Conservation (phyloP, 2,888 invertebrate species). For the Willowsia nigromaculata region DNA sequence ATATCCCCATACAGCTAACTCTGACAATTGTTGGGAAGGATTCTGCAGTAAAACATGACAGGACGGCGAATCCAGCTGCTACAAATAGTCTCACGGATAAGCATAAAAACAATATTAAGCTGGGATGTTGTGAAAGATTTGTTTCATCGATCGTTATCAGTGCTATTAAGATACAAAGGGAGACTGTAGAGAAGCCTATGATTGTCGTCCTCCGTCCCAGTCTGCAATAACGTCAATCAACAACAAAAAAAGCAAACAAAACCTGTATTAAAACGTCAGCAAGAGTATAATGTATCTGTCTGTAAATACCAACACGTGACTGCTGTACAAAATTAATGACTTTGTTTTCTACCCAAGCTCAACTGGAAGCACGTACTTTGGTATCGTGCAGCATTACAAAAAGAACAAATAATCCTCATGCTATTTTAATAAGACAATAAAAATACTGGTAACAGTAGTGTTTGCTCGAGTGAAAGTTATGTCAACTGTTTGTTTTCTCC, state of each 20-base stretch:
- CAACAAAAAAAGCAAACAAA: slow-evolving; percentile 48
- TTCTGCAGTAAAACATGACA: slow-evolving; percentile 75
- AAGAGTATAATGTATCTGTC: slow-evolving; percentile 5
- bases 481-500: not conserved
- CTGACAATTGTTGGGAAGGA: slow-evolving; percentile 71
- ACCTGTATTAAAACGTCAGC: slow-evolving; percentile 32
- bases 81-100: slow-evolving; percentile 65
- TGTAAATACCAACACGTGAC: slow-evolving; percentile 4
- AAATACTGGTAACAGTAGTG: not conserved
- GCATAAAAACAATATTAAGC: slow-evolving; percentile 56
- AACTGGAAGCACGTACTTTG: not conserved
- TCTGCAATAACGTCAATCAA: slow-evolving; percentile 60
- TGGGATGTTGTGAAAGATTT: slow-evolving; percentile 56
- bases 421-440: not conserved
- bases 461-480: slow-evolving; percentile 4
- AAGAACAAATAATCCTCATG: not conserved
- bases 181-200: slow-evolving; percentile 59
- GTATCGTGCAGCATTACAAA: not conserved
- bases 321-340: slow-evolving; percentile 44
- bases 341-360: slow-evolving; percentile 10
- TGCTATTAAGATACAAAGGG: slow-evolving; percentile 53
- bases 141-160: slow-evolving; percentile 63
- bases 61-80: slow-evolving; percentile 70
- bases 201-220: slow-evolving; percentile 70
- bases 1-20: slow-evolving; percentile 72